phyloP scores from a whole-genome alignment of 2,113 vertebrate species.

The Psophia crepitans region DNA sequence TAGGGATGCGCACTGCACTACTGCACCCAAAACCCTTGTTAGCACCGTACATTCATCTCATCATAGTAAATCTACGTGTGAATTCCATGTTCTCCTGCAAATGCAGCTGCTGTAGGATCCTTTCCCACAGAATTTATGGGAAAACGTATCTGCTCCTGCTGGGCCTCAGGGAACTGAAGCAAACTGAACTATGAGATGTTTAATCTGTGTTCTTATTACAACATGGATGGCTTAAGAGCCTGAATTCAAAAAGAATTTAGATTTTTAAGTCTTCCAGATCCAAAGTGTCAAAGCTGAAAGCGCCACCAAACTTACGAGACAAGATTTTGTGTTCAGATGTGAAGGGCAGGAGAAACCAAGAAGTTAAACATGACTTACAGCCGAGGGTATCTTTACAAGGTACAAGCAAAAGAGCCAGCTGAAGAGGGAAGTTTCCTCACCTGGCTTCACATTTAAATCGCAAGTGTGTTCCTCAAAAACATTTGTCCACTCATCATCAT shows the following conservation, averaged over 20 bases:
- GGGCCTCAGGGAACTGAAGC: background rate
- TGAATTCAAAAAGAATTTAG: background rate
- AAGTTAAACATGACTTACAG: background rate
- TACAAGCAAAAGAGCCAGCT: background rate
- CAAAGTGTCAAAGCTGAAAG: background rate
- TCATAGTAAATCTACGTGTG: background rate
- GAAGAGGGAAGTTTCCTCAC: background rate
- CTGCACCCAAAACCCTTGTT: background rate
- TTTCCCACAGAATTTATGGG: background rate
- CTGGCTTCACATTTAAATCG: background rate
- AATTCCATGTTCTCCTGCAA: background rate
- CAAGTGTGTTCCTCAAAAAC: background rate
- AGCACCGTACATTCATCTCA: background rate
- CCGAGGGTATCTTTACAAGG: background rate
- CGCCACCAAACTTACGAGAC: background rate
- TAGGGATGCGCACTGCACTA: background rate
- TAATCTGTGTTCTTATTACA: background rate
- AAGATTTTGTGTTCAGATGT: background rate
- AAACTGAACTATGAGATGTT: background rate
- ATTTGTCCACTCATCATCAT: background rate
- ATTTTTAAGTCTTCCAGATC: background rate
- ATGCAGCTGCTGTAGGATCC: background rate
- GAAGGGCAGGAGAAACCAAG: background rate
- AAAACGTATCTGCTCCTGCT: background rate
- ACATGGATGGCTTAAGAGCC: background rate